phyloP scores from a whole-genome alignment of 92 coral and sea anemone genomes.

The Parazoanthus swiftii region DNA sequence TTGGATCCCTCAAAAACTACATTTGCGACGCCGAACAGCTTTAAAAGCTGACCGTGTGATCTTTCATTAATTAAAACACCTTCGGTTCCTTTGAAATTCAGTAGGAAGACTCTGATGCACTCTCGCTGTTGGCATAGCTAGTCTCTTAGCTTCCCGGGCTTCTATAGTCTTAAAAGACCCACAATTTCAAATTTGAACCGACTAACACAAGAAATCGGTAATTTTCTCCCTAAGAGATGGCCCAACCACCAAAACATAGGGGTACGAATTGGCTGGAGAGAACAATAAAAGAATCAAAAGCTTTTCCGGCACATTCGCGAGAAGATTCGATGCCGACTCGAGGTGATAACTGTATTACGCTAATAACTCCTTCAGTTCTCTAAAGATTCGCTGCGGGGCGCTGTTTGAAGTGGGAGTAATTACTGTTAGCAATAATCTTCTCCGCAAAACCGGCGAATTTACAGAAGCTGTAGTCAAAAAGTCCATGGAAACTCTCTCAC shows the following conservation, averaged over 20 bases:
- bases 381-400: conserved; percentile 44
- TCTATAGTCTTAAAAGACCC: neutral
- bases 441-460: conserved; percentile 18
- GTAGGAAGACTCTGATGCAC: conserved; percentile 20
- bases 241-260: conserved; percentile 11
- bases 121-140: neutral
- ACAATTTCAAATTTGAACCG: neutral
- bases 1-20: conserved; percentile 72
- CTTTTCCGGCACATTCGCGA: conserved; percentile 60
- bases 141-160: neutral
- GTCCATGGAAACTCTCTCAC: conserved; percentile 14
- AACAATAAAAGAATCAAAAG: conserved; percentile 26
- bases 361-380: conserved; percentile 54
- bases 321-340: conserved; percentile 54
- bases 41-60: conserved; percentile 34
- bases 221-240: conserved; percentile 26
- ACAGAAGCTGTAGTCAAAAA: neutral
- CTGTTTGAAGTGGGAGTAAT: conserved; percentile 43
- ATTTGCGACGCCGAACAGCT: conserved; percentile 61
- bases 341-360: conserved; percentile 64
- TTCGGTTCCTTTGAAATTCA: conserved; percentile 41
- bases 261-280: conserved; percentile 19
- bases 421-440: conserved; percentile 15
- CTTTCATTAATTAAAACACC: conserved; percentile 59
- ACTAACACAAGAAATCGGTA: neutral